Percentiles rank a stretch among this genome's conserved stretches.
Conservation (phyloP, 2,888 invertebrate species). For the Enchytraeus crypticus region DNA sequence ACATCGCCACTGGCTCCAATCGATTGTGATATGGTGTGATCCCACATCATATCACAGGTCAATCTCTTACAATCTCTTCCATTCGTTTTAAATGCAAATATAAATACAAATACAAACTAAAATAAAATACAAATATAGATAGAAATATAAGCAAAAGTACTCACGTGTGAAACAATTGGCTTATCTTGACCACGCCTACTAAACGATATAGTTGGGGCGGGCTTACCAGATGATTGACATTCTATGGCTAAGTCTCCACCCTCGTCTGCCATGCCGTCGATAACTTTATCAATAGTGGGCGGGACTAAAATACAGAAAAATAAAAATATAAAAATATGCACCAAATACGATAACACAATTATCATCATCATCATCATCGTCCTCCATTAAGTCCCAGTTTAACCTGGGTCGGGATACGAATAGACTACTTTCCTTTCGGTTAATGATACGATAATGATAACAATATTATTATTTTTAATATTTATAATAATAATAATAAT, state of each 20-base stretch:
- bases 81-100: no score
- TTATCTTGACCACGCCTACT: slow-evolving; percentile 15
- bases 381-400: no score
- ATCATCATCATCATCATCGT: not conserved
- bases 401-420: no score
- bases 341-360: not conserved
- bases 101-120: no score
- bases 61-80: no score
- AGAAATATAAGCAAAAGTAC: no score
- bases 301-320: not conserved
- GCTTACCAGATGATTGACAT: slow-evolving; percentile 29
- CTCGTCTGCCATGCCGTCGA: slow-evolving; percentile 5
- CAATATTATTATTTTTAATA: not conserved
- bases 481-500: not conserved
- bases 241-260: slow-evolving; percentile 9
- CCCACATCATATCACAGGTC: no score
- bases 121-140: no score
- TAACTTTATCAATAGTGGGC: not conserved
- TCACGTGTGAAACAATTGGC: no score
- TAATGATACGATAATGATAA: not conserved
- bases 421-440: no score
- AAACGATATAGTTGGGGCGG: slow-evolving; percentile 23
- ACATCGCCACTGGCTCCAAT: no score
- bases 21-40: no score
- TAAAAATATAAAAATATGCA: not conserved